These are phyloP conservation scores for Trisateles emortualis DNA, from an alignment of 2,888 invertebrate species.

Conservation along the genomic window DNA sequence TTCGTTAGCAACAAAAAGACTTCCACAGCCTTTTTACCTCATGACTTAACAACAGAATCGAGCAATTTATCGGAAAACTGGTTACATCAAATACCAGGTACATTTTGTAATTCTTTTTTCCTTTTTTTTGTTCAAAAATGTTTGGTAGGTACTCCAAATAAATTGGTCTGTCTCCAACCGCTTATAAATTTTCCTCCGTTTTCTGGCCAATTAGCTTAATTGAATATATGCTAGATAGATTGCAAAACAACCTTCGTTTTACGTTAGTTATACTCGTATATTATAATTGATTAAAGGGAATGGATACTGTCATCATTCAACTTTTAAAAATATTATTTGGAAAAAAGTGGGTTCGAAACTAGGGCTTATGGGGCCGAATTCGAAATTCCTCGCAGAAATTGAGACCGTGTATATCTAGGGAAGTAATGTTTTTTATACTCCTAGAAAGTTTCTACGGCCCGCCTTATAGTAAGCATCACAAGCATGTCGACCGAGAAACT, in stretches of 20 bases:
- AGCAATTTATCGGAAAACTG: background rate
- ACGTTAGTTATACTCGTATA: slow-evolving; percentile 26
- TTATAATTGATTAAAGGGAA: slow-evolving; percentile 37
- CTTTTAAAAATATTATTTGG: no score
- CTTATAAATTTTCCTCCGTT: slow-evolving; percentile 35
- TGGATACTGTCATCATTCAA: slow-evolving; percentile 20
- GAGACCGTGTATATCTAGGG: no score
- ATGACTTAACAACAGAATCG: background rate
- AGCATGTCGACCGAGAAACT: no score
- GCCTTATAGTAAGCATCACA: no score
- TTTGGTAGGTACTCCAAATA: slow-evolving; percentile 1
- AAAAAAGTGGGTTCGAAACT: no score
- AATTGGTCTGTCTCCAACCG: slow-evolving; percentile 16
- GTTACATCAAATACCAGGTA: background rate
- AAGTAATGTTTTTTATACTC: no score
- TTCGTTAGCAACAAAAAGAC: background rate
- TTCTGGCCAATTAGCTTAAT: slow-evolving; percentile 44
- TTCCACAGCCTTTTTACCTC: background rate
- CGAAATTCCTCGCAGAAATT: no score
- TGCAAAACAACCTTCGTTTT: slow-evolving; percentile 34
- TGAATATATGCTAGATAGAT: slow-evolving; percentile 43
- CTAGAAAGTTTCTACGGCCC: no score
- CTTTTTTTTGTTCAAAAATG: background rate
- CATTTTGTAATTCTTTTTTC: background rate
- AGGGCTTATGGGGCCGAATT: no score